Conservation (phyloP, 2,888 invertebrate genomes). For the Sphinx pinastri region DNA sequence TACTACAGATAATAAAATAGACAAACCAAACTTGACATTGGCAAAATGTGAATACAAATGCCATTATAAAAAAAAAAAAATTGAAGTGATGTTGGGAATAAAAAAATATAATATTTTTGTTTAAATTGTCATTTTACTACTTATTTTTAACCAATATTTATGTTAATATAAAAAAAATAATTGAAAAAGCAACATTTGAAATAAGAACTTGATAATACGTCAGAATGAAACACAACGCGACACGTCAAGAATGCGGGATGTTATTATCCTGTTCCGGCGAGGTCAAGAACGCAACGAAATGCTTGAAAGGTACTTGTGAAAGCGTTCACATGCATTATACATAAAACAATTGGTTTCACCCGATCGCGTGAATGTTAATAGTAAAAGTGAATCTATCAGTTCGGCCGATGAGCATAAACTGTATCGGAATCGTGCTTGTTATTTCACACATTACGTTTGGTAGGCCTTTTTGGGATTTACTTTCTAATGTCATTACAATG, state of each 20-base stretch:
- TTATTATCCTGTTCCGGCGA: conserved; percentile 35
- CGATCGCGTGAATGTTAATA: conserved; percentile 66
- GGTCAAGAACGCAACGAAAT: conserved; percentile 50
- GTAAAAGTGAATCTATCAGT: conserved; percentile 66
- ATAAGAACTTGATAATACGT: neutral
- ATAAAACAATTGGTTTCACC: conserved; percentile 73
- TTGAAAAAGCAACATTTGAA: no score
- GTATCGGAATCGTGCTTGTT: conserved; percentile 6
- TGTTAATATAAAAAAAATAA: no score
- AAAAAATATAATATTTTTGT: no score
- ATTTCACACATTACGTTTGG: conserved; percentile 1
- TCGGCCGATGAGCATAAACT: conserved; percentile 28
- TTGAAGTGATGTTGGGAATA: no score
- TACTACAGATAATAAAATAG: no score
- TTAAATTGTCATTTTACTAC: no score
- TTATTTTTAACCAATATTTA: no score
- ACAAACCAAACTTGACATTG: no score
- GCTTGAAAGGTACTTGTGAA: conserved; percentile 48
- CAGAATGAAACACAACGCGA: neutral
- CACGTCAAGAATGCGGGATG: neutral
- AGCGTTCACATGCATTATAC: conserved; percentile 49
- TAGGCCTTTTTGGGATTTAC: conserved; percentile 10
- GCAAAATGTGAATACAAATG: no score
- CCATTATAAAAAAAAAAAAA: no score
- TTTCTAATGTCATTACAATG: neutral